Conservation (phyloP, 2,888 invertebrate genomes). For the Microplitis manilae region DNA sequence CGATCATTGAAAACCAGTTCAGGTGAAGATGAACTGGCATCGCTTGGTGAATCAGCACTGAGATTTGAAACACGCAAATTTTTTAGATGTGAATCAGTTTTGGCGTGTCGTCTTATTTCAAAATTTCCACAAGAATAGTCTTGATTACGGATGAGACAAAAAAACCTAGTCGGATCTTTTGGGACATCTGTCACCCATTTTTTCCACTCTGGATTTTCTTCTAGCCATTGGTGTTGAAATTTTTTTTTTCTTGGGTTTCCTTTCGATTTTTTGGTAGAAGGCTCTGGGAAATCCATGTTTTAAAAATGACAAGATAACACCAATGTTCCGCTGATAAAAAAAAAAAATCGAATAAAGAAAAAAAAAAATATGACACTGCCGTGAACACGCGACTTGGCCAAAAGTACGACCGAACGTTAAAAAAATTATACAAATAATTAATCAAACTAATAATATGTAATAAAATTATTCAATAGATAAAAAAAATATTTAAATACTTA, state of each 20-base stretch:
- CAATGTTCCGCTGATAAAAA: too few relatives aligned
- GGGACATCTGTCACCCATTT: slow-evolving; percentile 16
- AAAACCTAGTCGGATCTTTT: slow-evolving; percentile 11
- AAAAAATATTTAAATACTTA: too few relatives aligned
- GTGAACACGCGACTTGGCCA: too few relatives aligned
- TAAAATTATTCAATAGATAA: too few relatives aligned
- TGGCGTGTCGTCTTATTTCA: slow-evolving; percentile 10
- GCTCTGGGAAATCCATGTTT: too few relatives aligned
- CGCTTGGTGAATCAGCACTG: slow-evolving; percentile 2
- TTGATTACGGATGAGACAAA: slow-evolving; percentile 18
- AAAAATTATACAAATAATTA: too few relatives aligned
- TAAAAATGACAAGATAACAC: too few relatives aligned
- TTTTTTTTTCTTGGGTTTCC: slow-evolving; percentile 6
- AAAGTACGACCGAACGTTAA: too few relatives aligned
- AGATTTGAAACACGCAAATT: not conserved
- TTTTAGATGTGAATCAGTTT: not conserved
- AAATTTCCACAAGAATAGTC: slow-evolving; percentile 16
- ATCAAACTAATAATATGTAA: too few relatives aligned
- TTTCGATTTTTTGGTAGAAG: too few relatives aligned
- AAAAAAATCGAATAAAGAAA: too few relatives aligned
- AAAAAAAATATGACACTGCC: too few relatives aligned
- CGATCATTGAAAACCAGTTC: slow-evolving; percentile 29
- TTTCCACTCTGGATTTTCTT: slow-evolving; percentile 18
- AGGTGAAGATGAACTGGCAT: slow-evolving; percentile 24
- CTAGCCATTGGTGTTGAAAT: slow-evolving; percentile 28